phyloP scores from a whole-genome alignment of 2,113 vertebrate genomes.

The Ailurus styani region DNA sequence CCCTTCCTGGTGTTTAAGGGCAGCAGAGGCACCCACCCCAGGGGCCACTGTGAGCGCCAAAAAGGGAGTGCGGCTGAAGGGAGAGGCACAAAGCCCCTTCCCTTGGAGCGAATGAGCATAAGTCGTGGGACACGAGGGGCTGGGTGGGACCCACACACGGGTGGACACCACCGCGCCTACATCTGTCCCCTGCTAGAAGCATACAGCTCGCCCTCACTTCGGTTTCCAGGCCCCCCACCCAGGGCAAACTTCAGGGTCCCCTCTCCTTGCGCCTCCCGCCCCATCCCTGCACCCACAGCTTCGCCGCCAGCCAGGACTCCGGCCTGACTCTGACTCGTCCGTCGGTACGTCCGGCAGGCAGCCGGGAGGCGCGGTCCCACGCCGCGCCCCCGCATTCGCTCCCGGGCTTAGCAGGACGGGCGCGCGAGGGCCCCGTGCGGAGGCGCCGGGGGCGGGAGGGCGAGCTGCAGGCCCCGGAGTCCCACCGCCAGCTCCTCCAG shows the following conservation, averaged over 20 bases:
- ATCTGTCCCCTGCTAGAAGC: not conserved
- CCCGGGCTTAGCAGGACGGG: no score
- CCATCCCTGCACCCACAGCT: not conserved
- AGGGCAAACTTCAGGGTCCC: not conserved
- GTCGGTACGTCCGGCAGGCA: no score
- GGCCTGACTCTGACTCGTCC: not conserved
- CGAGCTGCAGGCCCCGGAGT: not conserved
- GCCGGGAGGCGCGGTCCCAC: no score
- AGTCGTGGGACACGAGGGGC: not conserved
- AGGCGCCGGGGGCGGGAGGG: not conserved
- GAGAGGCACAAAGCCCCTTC: not conserved
- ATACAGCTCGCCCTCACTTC: not conserved
- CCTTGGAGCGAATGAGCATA: not conserved
- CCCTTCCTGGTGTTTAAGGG: not conserved
- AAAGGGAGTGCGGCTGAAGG: not conserved
- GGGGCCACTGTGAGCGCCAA: not conserved
- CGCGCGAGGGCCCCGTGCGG: not conserved
- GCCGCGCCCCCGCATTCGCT: no score
- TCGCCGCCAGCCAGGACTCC: not conserved
- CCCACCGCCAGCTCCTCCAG: not conserved
- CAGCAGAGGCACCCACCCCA: rapidly evolving
- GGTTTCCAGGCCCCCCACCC: not conserved
- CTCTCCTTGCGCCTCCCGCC: no score
- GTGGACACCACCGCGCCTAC: not conserved
- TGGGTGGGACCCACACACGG: rapidly evolving